Evolutionary conservation across 2,797 vertebrate species (phyloP).

Genomic region (Cirrhinus molitorella): DNA sequence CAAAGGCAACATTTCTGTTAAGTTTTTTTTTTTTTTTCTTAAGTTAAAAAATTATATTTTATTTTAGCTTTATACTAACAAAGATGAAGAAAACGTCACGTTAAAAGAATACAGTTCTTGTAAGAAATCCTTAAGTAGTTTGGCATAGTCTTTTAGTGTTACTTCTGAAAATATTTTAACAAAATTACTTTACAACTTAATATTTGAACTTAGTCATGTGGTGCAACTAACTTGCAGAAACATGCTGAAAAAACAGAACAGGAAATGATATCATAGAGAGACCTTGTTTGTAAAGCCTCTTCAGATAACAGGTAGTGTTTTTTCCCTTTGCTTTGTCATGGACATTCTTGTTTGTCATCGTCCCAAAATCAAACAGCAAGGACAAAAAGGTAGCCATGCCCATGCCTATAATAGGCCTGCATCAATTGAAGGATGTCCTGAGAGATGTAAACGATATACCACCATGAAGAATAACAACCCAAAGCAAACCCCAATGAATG

Average conservation of each 20-base stretch:
- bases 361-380: conserved; percentile 73
- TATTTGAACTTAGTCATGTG: background rate
- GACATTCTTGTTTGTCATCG: background rate
- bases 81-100: no score
- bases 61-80: no score
- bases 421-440: conserved; percentile 59
- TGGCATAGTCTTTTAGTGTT: background rate
- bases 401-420: conserved; percentile 66
- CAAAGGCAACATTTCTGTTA: no score
- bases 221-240: background rate
- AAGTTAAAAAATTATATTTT: no score
- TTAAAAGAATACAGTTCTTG: no score
- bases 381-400: conserved; percentile 64
- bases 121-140: no score
- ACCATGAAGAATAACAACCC: conserved; percentile 69
- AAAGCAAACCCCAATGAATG: conserved; percentile 67
- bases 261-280: no score
- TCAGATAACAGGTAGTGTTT: no score
- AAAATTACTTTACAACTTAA: background rate
- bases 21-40: no score
- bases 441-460: conserved; percentile 58
- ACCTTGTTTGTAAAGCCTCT: background rate
- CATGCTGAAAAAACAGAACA: background rate
- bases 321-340: background rate
- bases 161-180: background rate